These are phyloP conservation scores for Netelia virgata DNA, from an alignment of 2,888 invertebrate species.

Conservation along the genomic window DNA sequence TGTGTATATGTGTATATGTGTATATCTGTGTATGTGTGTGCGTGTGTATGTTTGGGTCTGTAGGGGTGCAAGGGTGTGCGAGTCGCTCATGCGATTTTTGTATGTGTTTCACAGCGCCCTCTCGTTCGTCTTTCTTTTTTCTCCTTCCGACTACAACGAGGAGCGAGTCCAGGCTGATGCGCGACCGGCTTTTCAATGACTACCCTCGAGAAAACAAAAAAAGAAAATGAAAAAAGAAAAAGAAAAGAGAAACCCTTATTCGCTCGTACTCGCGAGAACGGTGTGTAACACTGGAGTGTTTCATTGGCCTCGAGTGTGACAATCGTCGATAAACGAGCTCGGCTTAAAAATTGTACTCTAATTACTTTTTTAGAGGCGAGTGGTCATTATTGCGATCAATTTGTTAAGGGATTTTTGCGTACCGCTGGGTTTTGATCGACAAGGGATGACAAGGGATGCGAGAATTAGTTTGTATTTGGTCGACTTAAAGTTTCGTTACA, in stretches of 20 bases:
- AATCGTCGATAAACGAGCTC: constrained; percentile 43
- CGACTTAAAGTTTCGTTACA: background rate
- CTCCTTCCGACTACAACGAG: constrained; percentile 62
- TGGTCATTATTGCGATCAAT: background rate
- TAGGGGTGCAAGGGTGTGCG: background rate
- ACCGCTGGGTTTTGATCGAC: background rate
- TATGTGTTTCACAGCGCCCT: background rate
- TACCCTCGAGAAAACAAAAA: constrained; percentile 23
- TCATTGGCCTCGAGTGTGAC: constrained; percentile 59
- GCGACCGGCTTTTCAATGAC: constrained; percentile 66
- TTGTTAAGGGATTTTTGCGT: background rate
- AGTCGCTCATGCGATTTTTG: constrained; percentile 17
- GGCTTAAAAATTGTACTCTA: constrained; percentile 7
- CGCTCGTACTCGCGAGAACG: constrained; percentile 26
- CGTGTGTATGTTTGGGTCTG: background rate
- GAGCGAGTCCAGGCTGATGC: constrained; percentile 45
- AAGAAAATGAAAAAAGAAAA: constrained; percentile 1
- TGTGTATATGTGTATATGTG: constrained; percentile 26
- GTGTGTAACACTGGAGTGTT: constrained; percentile 29
- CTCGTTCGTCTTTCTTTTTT: constrained; percentile 50
- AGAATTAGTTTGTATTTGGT: background rate
- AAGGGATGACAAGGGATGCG: background rate
- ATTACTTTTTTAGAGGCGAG: constrained; percentile 15
- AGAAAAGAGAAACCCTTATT: constrained; percentile 15
- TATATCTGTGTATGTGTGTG: background rate